phyloP scores from a whole-genome alignment of 2,888 invertebrate species.

The Polydrusus pterygomalis region DNA sequence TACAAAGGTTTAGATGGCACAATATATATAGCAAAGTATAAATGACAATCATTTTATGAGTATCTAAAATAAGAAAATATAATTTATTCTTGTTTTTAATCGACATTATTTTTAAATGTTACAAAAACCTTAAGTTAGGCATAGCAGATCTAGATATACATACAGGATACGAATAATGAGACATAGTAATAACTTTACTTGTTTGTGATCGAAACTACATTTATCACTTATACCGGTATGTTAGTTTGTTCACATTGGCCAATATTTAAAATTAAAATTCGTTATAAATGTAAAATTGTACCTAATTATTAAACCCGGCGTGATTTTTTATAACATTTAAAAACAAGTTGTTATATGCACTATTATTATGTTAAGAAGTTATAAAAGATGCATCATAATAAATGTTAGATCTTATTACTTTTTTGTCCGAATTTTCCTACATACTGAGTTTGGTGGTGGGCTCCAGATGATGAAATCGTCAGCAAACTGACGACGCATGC shows the following conservation, averaged over 20 bases:
- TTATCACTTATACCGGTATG: no score
- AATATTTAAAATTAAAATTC: not conserved
- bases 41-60: slow-evolving; percentile 6
- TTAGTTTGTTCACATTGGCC: no score
- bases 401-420: not conserved
- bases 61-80: not conserved
- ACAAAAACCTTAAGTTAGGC: not conserved
- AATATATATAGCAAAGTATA: slow-evolving; percentile 23
- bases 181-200: no score
- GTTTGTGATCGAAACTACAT: no score
- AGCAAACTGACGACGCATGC: no score
- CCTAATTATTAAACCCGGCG: no score
- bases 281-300: no score
- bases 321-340: not conserved
- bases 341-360: not conserved
- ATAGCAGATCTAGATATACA: not conserved
- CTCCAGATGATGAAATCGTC: no score
- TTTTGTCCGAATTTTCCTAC: no score
- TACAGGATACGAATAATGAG: no score
- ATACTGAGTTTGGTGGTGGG: no score
- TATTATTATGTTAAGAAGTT: not conserved
- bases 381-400: not conserved
- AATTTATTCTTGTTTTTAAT: not conserved
- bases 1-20: slow-evolving; percentile 20
- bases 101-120: slow-evolving; percentile 6